These are phyloP conservation scores for Caranx melampygus DNA, from an alignment of 2,113 vertebrate genomes.

Conservation along the genomic window DNA sequence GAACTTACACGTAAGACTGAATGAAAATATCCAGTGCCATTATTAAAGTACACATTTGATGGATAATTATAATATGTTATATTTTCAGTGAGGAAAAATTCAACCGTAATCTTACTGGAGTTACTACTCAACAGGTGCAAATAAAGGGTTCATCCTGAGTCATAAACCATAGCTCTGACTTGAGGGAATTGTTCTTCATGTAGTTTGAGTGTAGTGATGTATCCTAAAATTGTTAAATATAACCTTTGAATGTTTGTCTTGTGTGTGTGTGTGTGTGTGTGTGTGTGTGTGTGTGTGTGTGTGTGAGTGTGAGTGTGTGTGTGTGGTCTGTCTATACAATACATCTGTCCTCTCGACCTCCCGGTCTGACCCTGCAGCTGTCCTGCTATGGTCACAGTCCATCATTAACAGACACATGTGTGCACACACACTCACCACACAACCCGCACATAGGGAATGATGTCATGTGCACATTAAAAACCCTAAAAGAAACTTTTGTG, in stretches of 20 bases:
- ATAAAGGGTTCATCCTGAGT: not conserved
- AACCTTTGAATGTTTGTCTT: slow-evolving; percentile 14
- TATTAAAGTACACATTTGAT: not conserved
- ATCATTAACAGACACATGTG: slow-evolving; percentile 16
- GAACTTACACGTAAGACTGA: not conserved
- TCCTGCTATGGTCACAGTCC: slow-evolving; percentile 21
- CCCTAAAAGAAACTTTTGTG: not conserved
- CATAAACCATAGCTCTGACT: not conserved
- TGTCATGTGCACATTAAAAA: slow-evolving; percentile 28
- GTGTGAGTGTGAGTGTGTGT: slow-evolving; percentile 12
- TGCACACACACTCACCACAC: not conserved
- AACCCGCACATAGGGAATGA: slow-evolving; percentile 2
- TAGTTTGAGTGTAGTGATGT: not conserved
- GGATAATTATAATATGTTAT: not conserved
- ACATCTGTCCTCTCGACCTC: slow-evolving; percentile 51
- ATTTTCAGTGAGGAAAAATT: not conserved
- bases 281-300: slow-evolving; percentile 53
- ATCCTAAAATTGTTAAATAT: not conserved
- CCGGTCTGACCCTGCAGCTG: slow-evolving; percentile 58
- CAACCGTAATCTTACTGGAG: not conserved
- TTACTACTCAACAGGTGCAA: not conserved
- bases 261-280: slow-evolving; percentile 28
- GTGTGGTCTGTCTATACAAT: slow-evolving; percentile 54
- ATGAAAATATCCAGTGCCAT: not conserved
- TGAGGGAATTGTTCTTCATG: not conserved